A percentile compares a stretch with the other conserved stretches of the same genome.
Evolutionary conservation across 2,797 vertebrate species (phyloP).

Genomic region (Neosilurus hyrtlii): DNA sequence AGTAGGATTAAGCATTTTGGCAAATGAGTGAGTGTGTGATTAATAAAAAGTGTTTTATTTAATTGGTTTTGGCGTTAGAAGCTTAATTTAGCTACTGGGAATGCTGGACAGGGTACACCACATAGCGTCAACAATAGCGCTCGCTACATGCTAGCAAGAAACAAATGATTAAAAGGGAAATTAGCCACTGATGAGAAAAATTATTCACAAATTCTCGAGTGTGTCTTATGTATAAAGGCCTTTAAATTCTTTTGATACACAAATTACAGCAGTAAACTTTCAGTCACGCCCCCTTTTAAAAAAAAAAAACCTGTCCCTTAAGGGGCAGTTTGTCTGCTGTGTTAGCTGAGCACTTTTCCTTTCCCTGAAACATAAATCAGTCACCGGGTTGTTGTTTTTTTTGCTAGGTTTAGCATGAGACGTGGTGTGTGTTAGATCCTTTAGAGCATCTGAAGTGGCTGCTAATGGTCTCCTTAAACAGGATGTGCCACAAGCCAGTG

Average conservation of each 20-base stretch:
- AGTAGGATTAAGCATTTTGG: too few relatives aligned
- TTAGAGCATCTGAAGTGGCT: constrained; percentile 50
- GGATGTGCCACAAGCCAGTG: constrained; percentile 64
- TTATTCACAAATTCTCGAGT: not conserved
- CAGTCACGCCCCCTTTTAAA: not conserved
- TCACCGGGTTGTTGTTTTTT: constrained; percentile 20
- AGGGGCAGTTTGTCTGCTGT: not conserved
- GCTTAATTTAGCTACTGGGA: not conserved
- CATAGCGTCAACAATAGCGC: not conserved
- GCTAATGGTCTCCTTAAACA: constrained; percentile 57
- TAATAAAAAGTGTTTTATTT: not conserved
- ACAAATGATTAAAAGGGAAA: not conserved
- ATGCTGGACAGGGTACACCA: too few relatives aligned
- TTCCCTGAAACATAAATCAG: constrained; percentile 20
- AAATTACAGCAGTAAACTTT: not conserved
- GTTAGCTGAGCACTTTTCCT: not conserved
- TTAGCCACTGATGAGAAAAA: not conserved
- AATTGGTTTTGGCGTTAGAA: not conserved
- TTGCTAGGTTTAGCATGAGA: constrained; percentile 61
- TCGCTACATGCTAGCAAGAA: not conserved
- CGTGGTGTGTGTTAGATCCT: constrained; percentile 67
- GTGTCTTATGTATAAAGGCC: not conserved
- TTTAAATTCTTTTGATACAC: not conserved
- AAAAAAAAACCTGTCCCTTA: not conserved
- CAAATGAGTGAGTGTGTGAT: too few relatives aligned